Conservation (phyloP, 2,113 vertebrate species). For the Alouatta palliata region DNA sequence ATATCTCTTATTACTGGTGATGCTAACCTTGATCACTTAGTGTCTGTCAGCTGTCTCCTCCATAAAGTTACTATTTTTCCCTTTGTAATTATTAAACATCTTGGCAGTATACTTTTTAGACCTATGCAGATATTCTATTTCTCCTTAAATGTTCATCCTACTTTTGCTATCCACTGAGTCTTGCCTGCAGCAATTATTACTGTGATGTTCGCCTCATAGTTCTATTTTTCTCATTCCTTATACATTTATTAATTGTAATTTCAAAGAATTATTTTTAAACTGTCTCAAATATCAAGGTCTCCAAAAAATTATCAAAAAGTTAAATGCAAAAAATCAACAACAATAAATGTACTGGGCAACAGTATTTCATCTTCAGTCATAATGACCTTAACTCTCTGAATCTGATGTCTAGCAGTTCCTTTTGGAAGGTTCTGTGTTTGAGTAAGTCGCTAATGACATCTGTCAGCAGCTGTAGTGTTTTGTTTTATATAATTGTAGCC, state of each 20-base stretch:
- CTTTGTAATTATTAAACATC: not conserved
- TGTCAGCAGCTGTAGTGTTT: conserved; percentile 73
- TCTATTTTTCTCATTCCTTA: not conserved
- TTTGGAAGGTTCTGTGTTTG: conserved; percentile 51
- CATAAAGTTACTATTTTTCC: not conserved
- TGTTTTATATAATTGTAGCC: conserved; percentile 71
- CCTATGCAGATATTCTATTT: conserved; percentile 4
- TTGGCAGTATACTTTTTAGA: not conserved
- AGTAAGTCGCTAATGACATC: conserved; percentile 70
- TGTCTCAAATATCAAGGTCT: not conserved
- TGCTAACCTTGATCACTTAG: not conserved
- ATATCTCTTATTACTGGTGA: not conserved
- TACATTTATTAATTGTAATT: not conserved
- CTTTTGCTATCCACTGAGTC: not conserved
- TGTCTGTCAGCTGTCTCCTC: not conserved
- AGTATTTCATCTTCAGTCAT: not conserved
- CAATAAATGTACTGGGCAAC: not conserved
- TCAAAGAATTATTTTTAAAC: conserved; percentile 30
- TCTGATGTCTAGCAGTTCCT: conserved; percentile 45
- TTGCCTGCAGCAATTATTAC: not conserved
- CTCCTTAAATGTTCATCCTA: not conserved
- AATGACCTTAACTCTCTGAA: conserved; percentile 18
- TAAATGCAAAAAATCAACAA: not conserved
- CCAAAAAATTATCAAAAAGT: not conserved
- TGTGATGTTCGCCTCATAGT: not conserved